Evolutionary conservation across 2,113 vertebrate species (phyloP), one percentile per base, ranked within the genome.

Genomic region (Mus pahari): DNA sequence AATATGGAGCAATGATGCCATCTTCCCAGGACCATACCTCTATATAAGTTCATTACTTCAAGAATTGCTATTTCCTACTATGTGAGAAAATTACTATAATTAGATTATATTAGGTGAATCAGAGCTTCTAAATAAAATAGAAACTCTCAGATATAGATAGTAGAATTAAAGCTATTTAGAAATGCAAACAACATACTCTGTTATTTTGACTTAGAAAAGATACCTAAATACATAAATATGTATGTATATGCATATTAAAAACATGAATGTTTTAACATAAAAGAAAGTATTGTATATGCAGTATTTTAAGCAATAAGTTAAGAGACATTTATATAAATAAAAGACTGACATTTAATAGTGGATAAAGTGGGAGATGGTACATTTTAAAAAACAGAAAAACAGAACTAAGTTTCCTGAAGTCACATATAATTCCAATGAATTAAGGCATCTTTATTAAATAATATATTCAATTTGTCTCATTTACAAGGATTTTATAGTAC

Each of bases 291-390:
- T 88, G 24, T 31, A 4, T 88, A 55, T 20, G 14, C 10, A 20
- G 5, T 48, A 83, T 70, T 96, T 92, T 75, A 91, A 89, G 28
- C 50, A 92, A 71, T 0, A 2, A 94, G 33, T 62, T 94, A 64
- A n/a, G 36, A 86, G 62, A 11, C 4, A 62, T 89, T 92, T 45
- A 84, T 6, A 53, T 73, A 86, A 96, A 78, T 48, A 26, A 87
- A 96, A 2, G 8, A 89, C 74, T 64, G 50, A 36, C 48, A 79
- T 88, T 91, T 88, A 79, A 55, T 0, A 79, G 12, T 83, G 12
- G 26, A 92, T 71, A 70, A 50, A 92, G 13, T 48, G 92, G 28
- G 39, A 79, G 0, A 58, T 2, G 53, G 74, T 42, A 88, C 22
- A 75, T 75, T 74, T 45, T 9, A 6, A 42, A 74, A 74, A 70